A percentile compares a stretch with the other conserved stretches of the same genome.
Conservation (phyloP, 37 sponge, comb jelly and placozoan genomes). For the Agelas oroides region DNA sequence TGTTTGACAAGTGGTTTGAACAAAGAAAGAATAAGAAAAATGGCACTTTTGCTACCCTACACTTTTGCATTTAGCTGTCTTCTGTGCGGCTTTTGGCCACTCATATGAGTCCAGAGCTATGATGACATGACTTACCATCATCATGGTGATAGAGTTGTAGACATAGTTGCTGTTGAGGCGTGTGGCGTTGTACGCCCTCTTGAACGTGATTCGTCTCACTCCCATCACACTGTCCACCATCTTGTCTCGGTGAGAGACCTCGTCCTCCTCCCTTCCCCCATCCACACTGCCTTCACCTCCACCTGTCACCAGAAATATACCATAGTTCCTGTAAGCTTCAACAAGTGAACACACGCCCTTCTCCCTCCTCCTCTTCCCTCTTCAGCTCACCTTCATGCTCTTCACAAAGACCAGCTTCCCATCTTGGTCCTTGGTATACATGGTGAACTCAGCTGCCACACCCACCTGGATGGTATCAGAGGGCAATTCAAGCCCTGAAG, state of each 20-base stretch:
- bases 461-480: conserved; percentile 26
- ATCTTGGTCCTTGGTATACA: conserved; percentile 76
- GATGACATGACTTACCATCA: conserved; percentile 67
- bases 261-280: conserved; percentile 30
- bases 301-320: conserved; percentile 56
- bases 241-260: conserved; percentile 2
- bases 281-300: conserved; percentile 76
- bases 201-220: conserved; percentile 60
- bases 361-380: too few species aligned
- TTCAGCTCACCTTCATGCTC: conserved; percentile 89
- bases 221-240: conserved; percentile 62
- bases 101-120: too few species aligned
- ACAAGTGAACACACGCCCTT: too few species aligned
- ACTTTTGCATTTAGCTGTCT: too few species aligned
- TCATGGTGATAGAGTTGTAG: conserved; percentile 71
- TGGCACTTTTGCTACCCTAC: too few species aligned
- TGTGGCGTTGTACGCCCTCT: conserved; percentile 52
- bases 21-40: too few species aligned
- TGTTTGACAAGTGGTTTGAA: too few species aligned
- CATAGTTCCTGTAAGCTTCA: too few species aligned
- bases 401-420: conserved; percentile 77
- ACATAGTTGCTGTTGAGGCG: conserved; percentile 53
- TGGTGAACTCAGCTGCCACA: conserved; percentile 18
- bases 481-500: conserved; percentile 58
- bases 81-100: too few species aligned